Base-by-base conservation (phyloP, 2,113 vertebrate species). In the Leiothrix lutea region DNA sequence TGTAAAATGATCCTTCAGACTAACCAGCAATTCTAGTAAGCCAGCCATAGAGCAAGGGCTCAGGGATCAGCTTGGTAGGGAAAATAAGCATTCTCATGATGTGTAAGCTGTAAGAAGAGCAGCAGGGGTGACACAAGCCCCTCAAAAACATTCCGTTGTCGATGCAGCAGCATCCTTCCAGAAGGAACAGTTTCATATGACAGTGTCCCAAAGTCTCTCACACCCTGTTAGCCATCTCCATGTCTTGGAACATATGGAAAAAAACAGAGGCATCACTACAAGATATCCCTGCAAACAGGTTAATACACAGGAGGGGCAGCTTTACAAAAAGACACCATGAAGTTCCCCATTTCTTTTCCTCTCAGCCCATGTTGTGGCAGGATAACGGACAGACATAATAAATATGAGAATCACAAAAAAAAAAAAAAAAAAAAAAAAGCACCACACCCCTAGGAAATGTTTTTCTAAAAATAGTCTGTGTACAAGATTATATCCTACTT, bases 271-370 rank as follows among this genome's bases (percentile, higher is more conserved):
- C 26, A 74, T 91, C 5, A 1, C 33, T 64, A 56, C 35, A 47
- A 92, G 53, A 40, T 48, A 82, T 18, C 36, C 31, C 50, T 72
- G 48, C 24, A 80, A 78, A 85, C 14, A 2, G 42, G 51, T 36
- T 51, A 50, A 29, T 9, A n/a, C 23, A 56, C n/a, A 77, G 57
- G 12, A 84, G 19, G 16, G 47, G 24, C 19, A 75, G 50, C 17
- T 47, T 56, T 33, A 51, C 61, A 60, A 53, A 66, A 73, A 51
- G 19, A 45, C 26, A 65, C 6, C 18, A 38, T 77, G 31, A 62
- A 29, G 33, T 72, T 93, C 61, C n/a, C 28, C 36, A 58, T 79
- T 92, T 75, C 53, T 87, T 85, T 84, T 70, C 26, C 40, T 40
- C 42, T 62, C 33, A 85, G 79, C 6, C 15, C 53, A 9, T 4